A percentile compares a stretch with the other conserved stretches of the same genome.
Conservation (phyloP, 2,113 vertebrate species). For the Scortum barcoo region DNA sequence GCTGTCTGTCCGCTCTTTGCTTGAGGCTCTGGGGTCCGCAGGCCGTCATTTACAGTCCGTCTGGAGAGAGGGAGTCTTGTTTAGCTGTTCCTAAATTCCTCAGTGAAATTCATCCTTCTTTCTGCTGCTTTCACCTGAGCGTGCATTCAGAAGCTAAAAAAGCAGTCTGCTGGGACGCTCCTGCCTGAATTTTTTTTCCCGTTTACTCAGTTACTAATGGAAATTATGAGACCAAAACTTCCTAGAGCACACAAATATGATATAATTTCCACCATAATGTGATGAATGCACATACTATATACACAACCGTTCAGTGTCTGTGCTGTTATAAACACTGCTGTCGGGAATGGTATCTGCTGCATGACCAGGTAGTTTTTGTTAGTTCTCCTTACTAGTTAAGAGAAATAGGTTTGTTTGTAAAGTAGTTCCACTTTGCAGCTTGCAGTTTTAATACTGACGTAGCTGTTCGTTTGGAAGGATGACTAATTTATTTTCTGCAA, state of each 20-base stretch:
- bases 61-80: conserved; percentile 35
- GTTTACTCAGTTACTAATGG: background rate
- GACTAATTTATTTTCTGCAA: background rate
- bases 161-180: background rate
- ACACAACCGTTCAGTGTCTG: background rate
- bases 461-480: background rate
- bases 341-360: too few species aligned
- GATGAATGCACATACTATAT: background rate
- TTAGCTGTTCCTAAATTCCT: conserved; percentile 24
- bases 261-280: conserved; percentile 18
- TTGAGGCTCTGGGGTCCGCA: background rate
- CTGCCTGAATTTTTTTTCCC: background rate
- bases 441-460: background rate
- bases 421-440: conserved; percentile 11
- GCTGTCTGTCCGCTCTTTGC: conserved; percentile 20
- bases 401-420: background rate
- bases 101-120: background rate
- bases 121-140: conserved; percentile 26
- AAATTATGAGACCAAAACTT: conserved; percentile 7
- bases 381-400: background rate
- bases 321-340: too few species aligned
- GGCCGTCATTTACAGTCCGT: conserved; percentile 6
- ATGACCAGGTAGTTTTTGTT: background rate
- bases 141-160: conserved; percentile 1
- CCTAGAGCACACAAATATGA: background rate